Conservation (phyloP, 2,113 vertebrate species). For the Eira barbara region DNA sequence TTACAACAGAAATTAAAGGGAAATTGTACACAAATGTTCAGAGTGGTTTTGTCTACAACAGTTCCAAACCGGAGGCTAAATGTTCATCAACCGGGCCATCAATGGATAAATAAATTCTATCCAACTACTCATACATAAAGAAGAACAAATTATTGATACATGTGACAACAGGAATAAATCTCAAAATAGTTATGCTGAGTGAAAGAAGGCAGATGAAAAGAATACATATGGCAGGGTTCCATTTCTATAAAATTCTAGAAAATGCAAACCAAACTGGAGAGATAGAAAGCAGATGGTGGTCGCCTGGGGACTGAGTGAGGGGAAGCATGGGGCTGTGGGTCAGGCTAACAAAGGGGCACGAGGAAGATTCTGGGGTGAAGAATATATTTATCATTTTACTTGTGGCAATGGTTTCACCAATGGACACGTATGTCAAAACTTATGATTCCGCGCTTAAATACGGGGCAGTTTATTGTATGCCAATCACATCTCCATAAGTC, state of each 20-base stretch:
- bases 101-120: not conserved
- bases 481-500: not conserved
- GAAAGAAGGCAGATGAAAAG: slow-evolving; percentile 27
- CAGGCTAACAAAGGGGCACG: not conserved
- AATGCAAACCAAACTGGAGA: not conserved
- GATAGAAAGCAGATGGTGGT: not conserved
- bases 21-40: not conserved
- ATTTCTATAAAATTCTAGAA: slow-evolving; percentile 23
- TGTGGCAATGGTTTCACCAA: not conserved
- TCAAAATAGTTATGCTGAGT: slow-evolving; percentile 47
- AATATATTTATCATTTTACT: not conserved
- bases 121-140: not conserved
- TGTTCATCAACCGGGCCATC: not conserved
- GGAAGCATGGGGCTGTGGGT: not conserved
- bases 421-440: not conserved
- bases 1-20: slow-evolving; percentile 4
- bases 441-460: not conserved
- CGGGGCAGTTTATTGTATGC: not conserved
- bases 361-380: not conserved
- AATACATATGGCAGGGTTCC: not conserved
- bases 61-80: not conserved
- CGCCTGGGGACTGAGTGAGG: not conserved
- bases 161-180: not conserved
- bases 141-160: not conserved
- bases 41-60: not conserved